Conservation (phyloP, 2,888 invertebrate genomes). For the Temnothorax ravouxi region DNA sequence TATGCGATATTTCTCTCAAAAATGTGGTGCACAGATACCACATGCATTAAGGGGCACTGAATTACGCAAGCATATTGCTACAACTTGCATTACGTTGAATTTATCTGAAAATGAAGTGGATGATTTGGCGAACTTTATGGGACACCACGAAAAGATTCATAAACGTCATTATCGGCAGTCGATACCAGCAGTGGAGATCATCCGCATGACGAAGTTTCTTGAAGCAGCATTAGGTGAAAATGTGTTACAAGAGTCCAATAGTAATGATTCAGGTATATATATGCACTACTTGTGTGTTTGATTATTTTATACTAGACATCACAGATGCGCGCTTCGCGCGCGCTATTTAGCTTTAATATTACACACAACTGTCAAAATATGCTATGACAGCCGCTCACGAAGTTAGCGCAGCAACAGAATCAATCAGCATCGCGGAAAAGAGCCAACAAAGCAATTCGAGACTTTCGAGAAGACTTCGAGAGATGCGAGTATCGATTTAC, state of each 20-base stretch:
- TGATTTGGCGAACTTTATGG: constrained; percentile 66
- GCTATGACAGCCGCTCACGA: no score
- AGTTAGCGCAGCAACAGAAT: no score
- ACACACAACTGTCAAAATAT: no score
- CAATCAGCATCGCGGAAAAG: no score
- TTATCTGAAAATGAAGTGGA: constrained; percentile 66
- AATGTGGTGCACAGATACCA: constrained; percentile 68
- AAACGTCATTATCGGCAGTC: constrained; percentile 31
- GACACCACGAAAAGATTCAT: constrained; percentile 19
- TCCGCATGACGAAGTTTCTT: constrained; percentile 27
- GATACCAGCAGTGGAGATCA: constrained; percentile 23
- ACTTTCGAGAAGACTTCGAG: no score
- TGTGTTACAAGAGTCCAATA: not conserved
- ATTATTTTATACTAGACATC: no score
- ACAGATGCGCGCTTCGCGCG: no score
- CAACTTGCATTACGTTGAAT: constrained; percentile 64
- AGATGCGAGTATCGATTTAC: no score
- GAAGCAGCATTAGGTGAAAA: constrained; percentile 33
- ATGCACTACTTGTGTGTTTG: not conserved
- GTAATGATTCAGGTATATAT: not conserved
- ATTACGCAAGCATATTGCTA: constrained; percentile 73
- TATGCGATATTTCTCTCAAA: constrained; percentile 59
- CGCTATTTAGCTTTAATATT: no score
- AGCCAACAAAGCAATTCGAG: no score
- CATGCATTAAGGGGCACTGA: constrained; percentile 62